Evolutionary conservation across 2,888 invertebrate genomes (phyloP), one percentile per base, ranked within the genome.

Genomic region (Nemoura dubitans): DNA sequence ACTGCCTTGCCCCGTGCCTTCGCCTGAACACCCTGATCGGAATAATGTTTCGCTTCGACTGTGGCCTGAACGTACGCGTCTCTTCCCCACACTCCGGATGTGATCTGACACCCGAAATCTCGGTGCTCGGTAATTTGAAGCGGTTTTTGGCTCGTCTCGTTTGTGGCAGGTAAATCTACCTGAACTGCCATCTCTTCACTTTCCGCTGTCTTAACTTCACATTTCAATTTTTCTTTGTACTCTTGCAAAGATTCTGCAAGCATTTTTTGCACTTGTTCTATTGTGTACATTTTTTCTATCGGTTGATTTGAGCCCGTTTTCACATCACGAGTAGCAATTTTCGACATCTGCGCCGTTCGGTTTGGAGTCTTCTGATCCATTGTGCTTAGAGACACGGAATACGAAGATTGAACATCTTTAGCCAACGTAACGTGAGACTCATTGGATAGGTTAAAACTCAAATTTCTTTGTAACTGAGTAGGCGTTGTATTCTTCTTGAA

Each of bases 81-180:
- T 88, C 88, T 27, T 88, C 88, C 42, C 88, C 88, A 28, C 89
- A 88, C 87, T 89, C 89, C 80, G 88, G 88, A 7, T 89, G 89
- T 7, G 3, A 89, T 89, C 78, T 88, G 88, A 28, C 88, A 88
- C 29, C 88, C 88, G 26, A 89, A 88, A 88, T 89, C 89, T 82
- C 89, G 88, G 6, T 89, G 89, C 10, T 88, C 78, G 21, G 77
- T 83, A 21, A 83, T 83, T 27, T 30, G 29, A 27, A 83, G 43
- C 25, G 43, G 30, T 21, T 36, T 36, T 16, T 83, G 29, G 5
- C 14, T 16, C 5, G 26, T 26, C 16, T 83, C 36, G 16, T 16
- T 30, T 42, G 14, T 83, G 28, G 36, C 28, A 28, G 83, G 28
- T 28, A 26, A 42, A 10, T 78, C 78, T 30, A 30, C 77, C 42